Evolutionary conservation across 2,113 vertebrate genomes (phyloP).

Genomic region (Laterallus jamaicensis): DNA sequence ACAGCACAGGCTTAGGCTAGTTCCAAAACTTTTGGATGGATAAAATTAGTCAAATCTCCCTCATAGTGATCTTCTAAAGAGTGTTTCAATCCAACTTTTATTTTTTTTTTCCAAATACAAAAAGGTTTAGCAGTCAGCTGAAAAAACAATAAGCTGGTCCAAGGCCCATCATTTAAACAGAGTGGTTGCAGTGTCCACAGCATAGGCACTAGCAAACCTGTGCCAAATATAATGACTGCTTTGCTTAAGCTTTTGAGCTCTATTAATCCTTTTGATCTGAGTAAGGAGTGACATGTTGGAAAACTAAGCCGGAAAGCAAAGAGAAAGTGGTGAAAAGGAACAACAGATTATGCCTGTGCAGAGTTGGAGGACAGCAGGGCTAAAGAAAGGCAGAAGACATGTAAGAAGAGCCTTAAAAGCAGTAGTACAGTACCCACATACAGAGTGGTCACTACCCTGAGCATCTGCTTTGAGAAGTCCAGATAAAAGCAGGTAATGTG

Average conservation of each 20-base stretch:
- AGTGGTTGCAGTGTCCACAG: neutral
- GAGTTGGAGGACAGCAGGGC: neutral
- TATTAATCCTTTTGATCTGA: slow-evolving; percentile 11
- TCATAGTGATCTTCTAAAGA: neutral
- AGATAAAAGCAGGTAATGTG: neutral
- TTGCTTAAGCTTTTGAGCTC: slow-evolving; percentile 23
- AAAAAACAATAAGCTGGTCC: neutral
- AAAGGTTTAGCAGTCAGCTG: neutral
- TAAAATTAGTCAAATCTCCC: neutral
- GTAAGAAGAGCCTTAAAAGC: neutral
- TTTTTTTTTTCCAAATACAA: too few species aligned
- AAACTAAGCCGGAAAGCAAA: neutral
- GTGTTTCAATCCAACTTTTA: neutral
- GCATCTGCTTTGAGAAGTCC: neutral
- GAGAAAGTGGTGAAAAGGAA: neutral
- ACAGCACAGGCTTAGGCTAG: neutral
- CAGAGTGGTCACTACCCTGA: neutral
- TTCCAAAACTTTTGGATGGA: neutral
- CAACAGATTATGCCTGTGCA: neutral
- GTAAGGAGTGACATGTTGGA: neutral
- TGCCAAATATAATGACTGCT: neutral
- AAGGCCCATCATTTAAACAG: neutral
- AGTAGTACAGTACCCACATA: neutral
- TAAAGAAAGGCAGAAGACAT: neutral
- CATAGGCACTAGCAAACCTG: neutral